These are phyloP conservation scores for Struthidea cinerea DNA, from an alignment of 2,113 vertebrate genomes.

Conservation along the genomic window DNA sequence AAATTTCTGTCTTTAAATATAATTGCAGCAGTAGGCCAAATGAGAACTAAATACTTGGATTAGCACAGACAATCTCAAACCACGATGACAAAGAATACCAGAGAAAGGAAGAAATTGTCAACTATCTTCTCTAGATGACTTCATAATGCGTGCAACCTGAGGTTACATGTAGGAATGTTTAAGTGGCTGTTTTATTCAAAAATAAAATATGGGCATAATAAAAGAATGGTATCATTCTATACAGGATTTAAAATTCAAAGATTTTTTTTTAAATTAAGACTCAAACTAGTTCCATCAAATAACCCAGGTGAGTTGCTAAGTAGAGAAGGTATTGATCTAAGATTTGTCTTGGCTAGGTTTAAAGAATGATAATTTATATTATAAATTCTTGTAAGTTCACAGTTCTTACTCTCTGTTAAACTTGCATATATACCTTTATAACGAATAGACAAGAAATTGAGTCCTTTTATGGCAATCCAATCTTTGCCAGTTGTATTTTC, in stretches of 20 bases:
- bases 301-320: neutral
- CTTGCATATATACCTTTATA: neutral
- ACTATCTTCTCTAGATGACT: neutral
- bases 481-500: neutral
- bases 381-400: neutral
- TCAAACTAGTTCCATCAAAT: neutral
- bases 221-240: neutral
- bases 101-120: neutral
- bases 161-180: neutral
- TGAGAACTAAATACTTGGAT: neutral
- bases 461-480: neutral
- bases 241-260: neutral
- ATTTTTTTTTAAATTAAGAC: neutral
- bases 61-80: neutral
- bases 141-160: neutral
- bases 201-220: neutral
- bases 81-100: neutral
- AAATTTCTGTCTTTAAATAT: neutral
- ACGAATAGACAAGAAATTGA: neutral
- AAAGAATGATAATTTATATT: neutral
- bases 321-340: neutral
- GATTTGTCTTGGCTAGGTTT: neutral
- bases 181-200: neutral
- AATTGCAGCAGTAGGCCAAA: neutral
- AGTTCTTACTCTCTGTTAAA: neutral